A percentile compares a stretch with the other conserved stretches of the same genome.
phyloP scores from a whole-genome alignment of 2,113 vertebrate genomes.

The Nycticebus coucang region DNA sequence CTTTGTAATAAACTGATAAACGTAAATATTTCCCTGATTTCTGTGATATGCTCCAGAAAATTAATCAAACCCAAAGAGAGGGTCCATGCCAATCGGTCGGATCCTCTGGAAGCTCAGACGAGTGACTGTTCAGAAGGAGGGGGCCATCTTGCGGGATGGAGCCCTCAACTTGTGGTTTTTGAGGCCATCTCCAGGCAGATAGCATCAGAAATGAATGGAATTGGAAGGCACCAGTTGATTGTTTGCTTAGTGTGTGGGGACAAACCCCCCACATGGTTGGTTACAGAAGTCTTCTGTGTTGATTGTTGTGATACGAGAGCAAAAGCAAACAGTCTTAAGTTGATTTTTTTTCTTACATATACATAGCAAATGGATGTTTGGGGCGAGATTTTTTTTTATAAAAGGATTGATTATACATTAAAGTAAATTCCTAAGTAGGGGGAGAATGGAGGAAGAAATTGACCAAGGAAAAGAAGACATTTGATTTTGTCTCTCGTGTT shows the following conservation, averaged over 20 bases:
- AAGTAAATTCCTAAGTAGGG: not conserved
- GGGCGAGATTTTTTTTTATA: not conserved
- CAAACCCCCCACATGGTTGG: too few species aligned
- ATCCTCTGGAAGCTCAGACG: not conserved
- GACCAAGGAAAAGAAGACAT: not conserved
- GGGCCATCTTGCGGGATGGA: not conserved
- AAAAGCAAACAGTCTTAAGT: not conserved
- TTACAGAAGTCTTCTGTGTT: not conserved
- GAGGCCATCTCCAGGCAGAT: not conserved
- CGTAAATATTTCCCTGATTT: not conserved
- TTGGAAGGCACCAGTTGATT: too few species aligned
- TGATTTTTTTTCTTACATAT: not conserved
- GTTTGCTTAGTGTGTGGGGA: too few species aligned
- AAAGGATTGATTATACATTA: not conserved
- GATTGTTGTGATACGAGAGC: not conserved
- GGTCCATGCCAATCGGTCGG: not conserved
- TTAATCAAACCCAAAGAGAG: not conserved
- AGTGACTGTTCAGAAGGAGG: too few species aligned
- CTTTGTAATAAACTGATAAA: not conserved
- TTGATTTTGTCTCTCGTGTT: slow-evolving; percentile 10
- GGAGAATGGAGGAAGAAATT: not conserved
- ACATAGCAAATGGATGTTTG: not conserved
- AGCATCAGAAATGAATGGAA: too few species aligned
- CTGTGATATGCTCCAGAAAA: not conserved
- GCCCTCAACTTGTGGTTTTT: not conserved